phyloP scores from a whole-genome alignment of 1,140 invertebrate species.

The Cydia amplana region DNA sequence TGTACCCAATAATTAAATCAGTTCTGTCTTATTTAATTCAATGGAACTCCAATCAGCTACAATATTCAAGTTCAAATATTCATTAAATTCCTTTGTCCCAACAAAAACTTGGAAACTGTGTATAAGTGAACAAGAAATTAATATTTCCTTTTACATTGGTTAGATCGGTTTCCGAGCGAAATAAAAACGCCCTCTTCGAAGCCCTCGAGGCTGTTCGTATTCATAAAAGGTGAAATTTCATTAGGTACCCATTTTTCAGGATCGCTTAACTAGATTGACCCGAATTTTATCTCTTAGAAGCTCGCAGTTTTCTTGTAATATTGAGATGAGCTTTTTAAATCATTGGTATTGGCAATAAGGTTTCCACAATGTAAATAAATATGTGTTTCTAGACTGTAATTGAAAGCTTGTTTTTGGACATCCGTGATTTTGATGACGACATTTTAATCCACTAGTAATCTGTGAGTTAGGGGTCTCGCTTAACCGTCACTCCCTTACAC shows the following conservation, averaged over 20 bases:
- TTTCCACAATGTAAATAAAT: no score
- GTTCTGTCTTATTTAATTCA: background rate
- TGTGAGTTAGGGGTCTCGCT: background rate
- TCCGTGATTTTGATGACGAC: no score
- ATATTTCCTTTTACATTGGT: conserved; percentile 32
- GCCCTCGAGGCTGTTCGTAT: conserved; percentile 27
- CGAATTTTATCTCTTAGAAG: conserved; percentile 27
- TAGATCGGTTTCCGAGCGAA: conserved; percentile 20
- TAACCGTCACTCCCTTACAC: conserved; percentile 25
- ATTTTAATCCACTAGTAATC: no score
- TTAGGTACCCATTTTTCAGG: conserved; percentile 21
- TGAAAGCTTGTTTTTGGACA: no score
- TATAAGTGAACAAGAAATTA: conserved; percentile 29
- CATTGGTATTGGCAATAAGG: background rate
- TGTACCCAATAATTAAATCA: background rate
- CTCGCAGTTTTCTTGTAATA: background rate
- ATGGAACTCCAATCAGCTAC: background rate
- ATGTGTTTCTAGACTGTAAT: no score
- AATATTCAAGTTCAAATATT: conserved; percentile 15
- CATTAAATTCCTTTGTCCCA: conserved; percentile 11
- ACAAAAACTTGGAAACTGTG: conserved; percentile 20
- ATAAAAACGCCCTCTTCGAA: conserved; percentile 6
- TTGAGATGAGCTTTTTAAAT: background rate
- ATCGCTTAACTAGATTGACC: conserved; percentile 28
- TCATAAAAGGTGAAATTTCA: conserved; percentile 32